These are phyloP conservation scores for Macquaria australasica DNA, from an alignment of 2,113 vertebrate genomes.

Conservation along the genomic window DNA sequence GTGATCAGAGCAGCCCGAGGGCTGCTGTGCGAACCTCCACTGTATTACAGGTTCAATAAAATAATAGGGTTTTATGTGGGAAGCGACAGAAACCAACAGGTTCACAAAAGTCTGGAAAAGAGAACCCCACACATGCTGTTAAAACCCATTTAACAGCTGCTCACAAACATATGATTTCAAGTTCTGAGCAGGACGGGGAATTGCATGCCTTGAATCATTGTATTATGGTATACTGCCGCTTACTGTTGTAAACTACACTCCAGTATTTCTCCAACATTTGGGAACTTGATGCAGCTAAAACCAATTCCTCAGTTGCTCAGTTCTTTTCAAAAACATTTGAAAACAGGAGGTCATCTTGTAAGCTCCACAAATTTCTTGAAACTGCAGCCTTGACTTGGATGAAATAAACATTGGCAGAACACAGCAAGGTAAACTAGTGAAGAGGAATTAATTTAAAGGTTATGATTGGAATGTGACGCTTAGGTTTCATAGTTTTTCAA, in stretches of 20 bases:
- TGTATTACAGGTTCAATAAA: constrained; percentile 32
- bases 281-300: constrained; percentile 12
- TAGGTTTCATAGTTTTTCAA: not conserved
- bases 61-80: constrained; percentile 43
- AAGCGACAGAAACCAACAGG: constrained; percentile 31
- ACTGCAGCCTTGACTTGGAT: not conserved
- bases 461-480: not conserved
- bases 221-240: not conserved
- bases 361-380: constrained; percentile 17
- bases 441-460: constrained; percentile 17
- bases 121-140: constrained; percentile 9
- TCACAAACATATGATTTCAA: constrained; percentile 1
- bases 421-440: not conserved
- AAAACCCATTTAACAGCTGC: constrained; percentile 37
- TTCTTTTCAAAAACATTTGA: constrained; percentile 24
- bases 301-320: not conserved
- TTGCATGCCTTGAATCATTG: not conserved
- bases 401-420: constrained; percentile 13
- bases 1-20: constrained; percentile 44
- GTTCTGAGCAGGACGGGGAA: not conserved
- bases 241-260: not conserved
- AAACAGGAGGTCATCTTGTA: constrained; percentile 31
- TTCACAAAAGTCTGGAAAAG: constrained; percentile 37
- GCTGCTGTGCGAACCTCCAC: constrained; percentile 36
- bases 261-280: constrained; percentile 2